phyloP scores from a whole-genome alignment of 2,113 vertebrate species.

The Peromyscus californicus region DNA sequence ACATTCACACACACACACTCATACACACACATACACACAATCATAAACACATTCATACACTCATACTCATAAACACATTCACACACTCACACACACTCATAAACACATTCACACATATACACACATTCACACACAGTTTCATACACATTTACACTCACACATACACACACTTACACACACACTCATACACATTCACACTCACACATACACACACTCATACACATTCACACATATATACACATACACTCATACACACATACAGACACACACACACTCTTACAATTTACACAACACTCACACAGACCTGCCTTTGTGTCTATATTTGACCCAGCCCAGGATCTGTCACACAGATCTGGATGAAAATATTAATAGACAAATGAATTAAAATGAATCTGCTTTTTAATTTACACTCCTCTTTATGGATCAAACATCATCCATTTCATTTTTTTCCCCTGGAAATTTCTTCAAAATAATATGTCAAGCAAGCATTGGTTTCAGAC shows the following conservation, averaged over 20 bases:
- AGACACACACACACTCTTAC: background rate
- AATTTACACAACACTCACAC: background rate
- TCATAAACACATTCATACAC: too few species aligned
- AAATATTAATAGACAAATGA: background rate
- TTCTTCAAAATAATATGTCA: constrained; percentile 59
- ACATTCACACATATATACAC: rapidly evolving
- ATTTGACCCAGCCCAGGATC: background rate
- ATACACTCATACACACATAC: background rate
- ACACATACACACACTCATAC: background rate
- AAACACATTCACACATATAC: background rate
- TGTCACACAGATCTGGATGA: background rate
- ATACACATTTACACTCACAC: too few species aligned
- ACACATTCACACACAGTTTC: rapidly evolving
- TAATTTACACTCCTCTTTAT: constrained; percentile 2
- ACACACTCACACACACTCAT: background rate
- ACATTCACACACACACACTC: background rate
- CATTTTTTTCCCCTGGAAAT: constrained; percentile 30
- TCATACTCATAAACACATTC: background rate
- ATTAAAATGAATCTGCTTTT: background rate
- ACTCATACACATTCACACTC: too few species aligned
- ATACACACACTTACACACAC: too few species aligned
- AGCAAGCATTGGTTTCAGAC: constrained; percentile 43
- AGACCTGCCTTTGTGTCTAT: background rate
- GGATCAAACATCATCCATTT: constrained; percentile 17
- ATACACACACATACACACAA: background rate